A percentile compares a stretch with the other conserved stretches of the same genome.
These are phyloP conservation scores for Sylvia borin DNA, from an alignment of 2,797 vertebrate genomes.

Conservation along the genomic window DNA sequence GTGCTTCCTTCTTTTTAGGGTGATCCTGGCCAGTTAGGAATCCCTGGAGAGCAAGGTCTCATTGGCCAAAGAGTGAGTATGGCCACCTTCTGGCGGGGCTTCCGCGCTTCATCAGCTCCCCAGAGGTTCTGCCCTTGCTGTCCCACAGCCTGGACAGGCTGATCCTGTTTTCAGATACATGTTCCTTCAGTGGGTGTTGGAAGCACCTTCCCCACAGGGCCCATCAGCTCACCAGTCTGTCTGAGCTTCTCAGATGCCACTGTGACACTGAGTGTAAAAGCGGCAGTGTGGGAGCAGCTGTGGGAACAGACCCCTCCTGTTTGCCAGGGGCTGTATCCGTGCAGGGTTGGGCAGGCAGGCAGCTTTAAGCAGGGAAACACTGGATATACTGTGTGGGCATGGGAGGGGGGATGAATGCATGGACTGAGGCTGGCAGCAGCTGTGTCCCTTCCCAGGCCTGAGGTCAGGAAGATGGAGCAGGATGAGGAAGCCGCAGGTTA, in stretches of 20 bases:
- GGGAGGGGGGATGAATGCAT: background rate
- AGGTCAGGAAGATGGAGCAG: background rate
- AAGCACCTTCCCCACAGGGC: background rate
- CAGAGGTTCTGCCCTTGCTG: background rate
- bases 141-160: background rate
- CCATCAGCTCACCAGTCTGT: background rate
- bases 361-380: background rate
- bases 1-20: constrained; percentile 78
- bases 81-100: background rate
- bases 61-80: constrained; percentile 87
- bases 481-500: background rate
- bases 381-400: background rate
- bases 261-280: background rate
- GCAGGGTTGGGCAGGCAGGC: background rate
- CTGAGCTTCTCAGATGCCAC: rapidly evolving
- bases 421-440: background rate
- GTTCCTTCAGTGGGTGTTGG: background rate
- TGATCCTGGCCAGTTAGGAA: constrained; percentile 84
- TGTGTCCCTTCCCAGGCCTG: constrained; percentile 8
- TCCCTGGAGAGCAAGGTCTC: constrained; percentile 90
- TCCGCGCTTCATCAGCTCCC: background rate
- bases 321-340: background rate
- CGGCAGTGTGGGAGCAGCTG: background rate
- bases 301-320: constrained; percentile 27
- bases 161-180: background rate